Base-by-base conservation (phyloP, 1,140 invertebrate species). In the Danaus plexippus region DNA sequence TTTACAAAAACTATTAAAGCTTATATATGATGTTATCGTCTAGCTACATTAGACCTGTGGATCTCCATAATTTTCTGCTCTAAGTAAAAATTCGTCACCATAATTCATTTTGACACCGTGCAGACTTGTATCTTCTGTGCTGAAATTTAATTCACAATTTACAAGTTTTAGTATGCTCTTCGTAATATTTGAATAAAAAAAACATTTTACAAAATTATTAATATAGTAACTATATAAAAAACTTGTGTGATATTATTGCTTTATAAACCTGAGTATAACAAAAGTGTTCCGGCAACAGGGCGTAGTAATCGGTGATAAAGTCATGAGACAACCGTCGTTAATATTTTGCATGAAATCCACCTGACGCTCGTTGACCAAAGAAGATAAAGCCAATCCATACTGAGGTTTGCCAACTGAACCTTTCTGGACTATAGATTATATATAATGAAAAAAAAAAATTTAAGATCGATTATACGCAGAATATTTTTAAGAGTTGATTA, bases 261-360 rank as follows among this genome's bases (percentile, higher is more conserved):
- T 32, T 32, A 32, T 32, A 32, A 47, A 84, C 79, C 75, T 84
- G 13, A 81, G 59, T 53, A 86, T 75, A 51, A 80, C 69, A 51
- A 86, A 86, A 7, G 80, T 84, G 42, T 86, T 86, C 13, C 80
- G 72, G 43, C 83, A 84, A 46, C 83, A 86, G 0, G 80, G 83
- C 1, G 80, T 86, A 9, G 70, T 80, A 18, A 86, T 84, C 6
- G 80, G 78, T 10, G 80, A 84, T 10, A 86, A 65, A 7, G 80
- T 86, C 80, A 83, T 79, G 2, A 84, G 68, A 43, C 79, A 84
- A 11, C 77, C 80, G 51, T 83, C 80, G 48, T 66, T 70, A 9
- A 86, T 80, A 47, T 83, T 83, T 59, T 86, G 78, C 69, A 80
- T 76, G 46, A 69, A 80, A 59, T 86, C 83, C 51, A 86, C 80